Percentiles rank a stretch among this genome's conserved stretches.
phyloP scores from a whole-genome alignment of 2,797 vertebrate genomes.

The Epinephelus awoara region DNA sequence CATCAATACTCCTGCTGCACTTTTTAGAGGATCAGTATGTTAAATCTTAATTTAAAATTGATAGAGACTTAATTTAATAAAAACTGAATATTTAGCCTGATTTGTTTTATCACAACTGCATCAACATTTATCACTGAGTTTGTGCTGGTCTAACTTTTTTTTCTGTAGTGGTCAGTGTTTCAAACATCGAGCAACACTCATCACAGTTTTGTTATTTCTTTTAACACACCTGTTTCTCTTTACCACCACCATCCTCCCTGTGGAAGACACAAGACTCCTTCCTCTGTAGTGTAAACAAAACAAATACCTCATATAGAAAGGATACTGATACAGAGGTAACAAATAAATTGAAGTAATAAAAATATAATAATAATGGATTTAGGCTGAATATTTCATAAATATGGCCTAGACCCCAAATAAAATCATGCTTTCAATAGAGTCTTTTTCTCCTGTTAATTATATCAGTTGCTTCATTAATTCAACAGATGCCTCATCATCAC shows the following conservation, averaged over 20 bases:
- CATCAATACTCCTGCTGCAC: not conserved
- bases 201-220: conserved; percentile 14
- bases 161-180: not conserved
- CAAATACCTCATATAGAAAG: not conserved
- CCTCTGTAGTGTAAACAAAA: conserved; percentile 7
- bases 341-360: not conserved
- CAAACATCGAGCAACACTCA: not conserved
- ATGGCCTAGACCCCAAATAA: not conserved
- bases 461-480: not conserved
- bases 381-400: not conserved
- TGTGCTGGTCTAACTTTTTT: not conserved
- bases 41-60: conserved; percentile 1
- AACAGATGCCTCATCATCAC: not conserved
- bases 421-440: not conserved
- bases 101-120: not conserved
- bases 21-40: conserved; percentile 17
- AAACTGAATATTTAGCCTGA: not conserved
- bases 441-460: not conserved
- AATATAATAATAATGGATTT: not conserved
- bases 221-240: not conserved
- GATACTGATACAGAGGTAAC: not conserved
- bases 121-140: not conserved
- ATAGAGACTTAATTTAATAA: not conserved
- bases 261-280: not conserved
- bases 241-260: not conserved